phyloP scores from a whole-genome alignment of 2,797 vertebrate species.

The Streptopelia turtur region DNA sequence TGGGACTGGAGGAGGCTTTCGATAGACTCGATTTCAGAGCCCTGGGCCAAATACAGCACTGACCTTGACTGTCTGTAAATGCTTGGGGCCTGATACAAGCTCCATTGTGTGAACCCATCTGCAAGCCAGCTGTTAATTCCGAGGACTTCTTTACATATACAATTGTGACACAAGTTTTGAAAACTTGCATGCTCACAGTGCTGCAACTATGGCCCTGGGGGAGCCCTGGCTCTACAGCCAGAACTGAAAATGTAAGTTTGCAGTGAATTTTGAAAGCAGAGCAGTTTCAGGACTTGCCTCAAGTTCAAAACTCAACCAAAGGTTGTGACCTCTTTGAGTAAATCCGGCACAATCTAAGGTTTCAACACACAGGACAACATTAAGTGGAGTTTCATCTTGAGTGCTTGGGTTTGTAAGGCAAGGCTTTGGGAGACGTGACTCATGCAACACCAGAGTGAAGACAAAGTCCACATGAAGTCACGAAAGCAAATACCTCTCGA shows the following conservation, averaged over 20 bases:
- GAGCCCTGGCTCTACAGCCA: slow-evolving; percentile 8
- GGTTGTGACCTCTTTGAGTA: slow-evolving; percentile 9
- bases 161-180: slow-evolving; percentile 36
- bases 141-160: background rate
- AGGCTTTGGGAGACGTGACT: background rate
- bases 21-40: background rate
- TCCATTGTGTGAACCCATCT: slow-evolving; percentile 46
- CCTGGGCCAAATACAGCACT: background rate
- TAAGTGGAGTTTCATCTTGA: background rate
- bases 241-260: background rate
- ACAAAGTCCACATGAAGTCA: background rate
- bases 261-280: slow-evolving; percentile 29
- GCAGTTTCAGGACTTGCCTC: slow-evolving; percentile 9
- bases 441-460: background rate
- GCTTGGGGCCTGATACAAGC: slow-evolving; percentile 20
- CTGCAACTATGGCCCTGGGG: background rate
- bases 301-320: background rate
- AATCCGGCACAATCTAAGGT: background rate
- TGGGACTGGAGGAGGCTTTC: background rate
- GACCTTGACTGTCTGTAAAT: slow-evolving; percentile 22
- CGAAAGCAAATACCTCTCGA: background rate
- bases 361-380: background rate
- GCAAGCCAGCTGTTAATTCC: slow-evolving; percentile 55
- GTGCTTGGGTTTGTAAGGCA: background rate
- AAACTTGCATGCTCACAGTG: background rate